Conservation (phyloP, 64 coral and sea anemone species). For the Dendrophyllia cribrosa region DNA sequence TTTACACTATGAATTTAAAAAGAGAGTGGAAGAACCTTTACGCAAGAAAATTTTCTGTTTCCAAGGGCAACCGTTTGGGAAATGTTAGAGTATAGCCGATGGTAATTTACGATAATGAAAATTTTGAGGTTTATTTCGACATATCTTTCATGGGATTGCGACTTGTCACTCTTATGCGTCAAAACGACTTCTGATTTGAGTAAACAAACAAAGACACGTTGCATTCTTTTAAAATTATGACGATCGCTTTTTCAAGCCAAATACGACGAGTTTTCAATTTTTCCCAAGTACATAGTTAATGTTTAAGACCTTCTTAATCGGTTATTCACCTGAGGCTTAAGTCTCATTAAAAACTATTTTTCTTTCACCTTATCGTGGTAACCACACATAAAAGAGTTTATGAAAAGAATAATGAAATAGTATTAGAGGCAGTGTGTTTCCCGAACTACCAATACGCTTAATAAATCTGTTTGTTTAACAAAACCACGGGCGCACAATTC, state of each 20-base stretch:
- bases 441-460: constrained; percentile 69
- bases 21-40: background rate
- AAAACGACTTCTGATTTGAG: background rate
- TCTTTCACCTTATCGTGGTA: background rate
- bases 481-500: constrained; percentile 43
- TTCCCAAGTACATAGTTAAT: background rate
- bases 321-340: constrained; percentile 2
- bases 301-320: constrained; percentile 13
- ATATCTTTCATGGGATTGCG: constrained; percentile 20
- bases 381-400: constrained; percentile 51
- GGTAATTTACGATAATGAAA: constrained; percentile 25
- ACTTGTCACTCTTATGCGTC: constrained; percentile 7
- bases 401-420: constrained; percentile 78
- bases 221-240: background rate
- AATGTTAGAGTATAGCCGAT: constrained; percentile 4
- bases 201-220: constrained; percentile 40
- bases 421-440: constrained; percentile 47
- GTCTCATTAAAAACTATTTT: constrained; percentile 40
- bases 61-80: constrained; percentile 31
- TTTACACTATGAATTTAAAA: background rate
- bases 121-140: constrained; percentile 35
- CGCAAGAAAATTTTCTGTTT: background rate
- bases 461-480: constrained; percentile 80
- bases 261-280: background rate
- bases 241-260: background rate